Conservation (phyloP, 2,888 invertebrate genomes). For the Tinea semifulvella region DNA sequence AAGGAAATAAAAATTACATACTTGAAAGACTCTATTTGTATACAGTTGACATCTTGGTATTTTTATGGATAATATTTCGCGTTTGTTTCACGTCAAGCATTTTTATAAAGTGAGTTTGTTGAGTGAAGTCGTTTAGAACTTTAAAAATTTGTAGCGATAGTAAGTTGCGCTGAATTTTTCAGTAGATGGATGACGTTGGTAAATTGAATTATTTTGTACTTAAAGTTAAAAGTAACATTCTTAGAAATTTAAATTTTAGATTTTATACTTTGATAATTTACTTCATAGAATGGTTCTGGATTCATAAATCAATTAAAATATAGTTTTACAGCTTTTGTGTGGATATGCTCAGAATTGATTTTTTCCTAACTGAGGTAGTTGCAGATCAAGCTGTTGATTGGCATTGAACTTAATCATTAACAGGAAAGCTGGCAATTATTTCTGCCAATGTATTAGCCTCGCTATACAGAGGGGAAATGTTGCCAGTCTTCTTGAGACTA, state of each 20-base stretch:
- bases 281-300: too few species aligned
- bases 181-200: slow-evolving; percentile 9
- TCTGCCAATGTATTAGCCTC: too few species aligned
- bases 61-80: slow-evolving; percentile 35
- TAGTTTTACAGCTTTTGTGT: too few species aligned
- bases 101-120: slow-evolving; percentile 10
- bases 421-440: too few species aligned
- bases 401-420: too few species aligned
- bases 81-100: slow-evolving; percentile 10
- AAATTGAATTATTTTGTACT: slow-evolving; percentile 6
- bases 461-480: too few species aligned
- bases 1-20: slow-evolving; percentile 51
- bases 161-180: slow-evolving; percentile 8
- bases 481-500: too few species aligned
- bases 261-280: background rate
- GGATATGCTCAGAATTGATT: too few species aligned
- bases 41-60: slow-evolving; percentile 57
- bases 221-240: background rate
- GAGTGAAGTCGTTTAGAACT: slow-evolving; percentile 7
- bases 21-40: slow-evolving; percentile 54
- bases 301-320: too few species aligned
- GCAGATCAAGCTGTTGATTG: too few species aligned
- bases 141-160: slow-evolving; percentile 10
- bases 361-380: too few species aligned
- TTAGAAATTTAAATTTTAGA: background rate